Conservation (phyloP, 2,888 invertebrate species). For the Andrena bicolor region DNA sequence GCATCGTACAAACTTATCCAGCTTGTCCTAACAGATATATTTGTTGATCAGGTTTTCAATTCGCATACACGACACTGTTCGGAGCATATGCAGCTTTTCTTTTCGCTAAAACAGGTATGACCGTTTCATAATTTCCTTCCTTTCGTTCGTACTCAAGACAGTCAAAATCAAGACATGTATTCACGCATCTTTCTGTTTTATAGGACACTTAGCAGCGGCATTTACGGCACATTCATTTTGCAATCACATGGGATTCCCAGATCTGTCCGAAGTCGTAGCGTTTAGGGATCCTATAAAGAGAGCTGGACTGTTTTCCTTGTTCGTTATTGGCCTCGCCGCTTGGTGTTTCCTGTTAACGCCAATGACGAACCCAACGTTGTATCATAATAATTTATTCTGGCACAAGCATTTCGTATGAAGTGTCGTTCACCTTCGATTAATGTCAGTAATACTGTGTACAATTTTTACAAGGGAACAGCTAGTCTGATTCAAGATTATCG, state of each 20-base stretch:
- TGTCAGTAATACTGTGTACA: conserved; percentile 31
- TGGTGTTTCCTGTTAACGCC: conserved; percentile 93
- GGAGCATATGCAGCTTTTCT: conserved; percentile 97
- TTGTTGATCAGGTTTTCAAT: conserved; percentile 91
- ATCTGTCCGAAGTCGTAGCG: conserved; percentile 90
- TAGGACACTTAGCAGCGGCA: conserved; percentile 95
- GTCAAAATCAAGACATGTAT: background rate
- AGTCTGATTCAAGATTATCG: conserved; percentile 29
- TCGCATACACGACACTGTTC: conserved; percentile 96
- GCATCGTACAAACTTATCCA: conserved; percentile 51
- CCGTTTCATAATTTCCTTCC: background rate
- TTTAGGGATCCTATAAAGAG: conserved; percentile 87
- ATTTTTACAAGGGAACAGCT: conserved; percentile 38
- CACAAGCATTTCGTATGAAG: conserved; percentile 75
- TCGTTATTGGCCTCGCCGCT: conserved; percentile 90
- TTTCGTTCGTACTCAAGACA: conserved; percentile 17
- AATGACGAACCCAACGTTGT: conserved; percentile 90
- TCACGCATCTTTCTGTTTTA: background rate
- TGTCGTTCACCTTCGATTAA: conserved; percentile 27
- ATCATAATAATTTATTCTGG: conserved; percentile 88
- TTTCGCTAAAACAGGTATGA: conserved; percentile 92
- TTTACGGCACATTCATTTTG: conserved; percentile 97
- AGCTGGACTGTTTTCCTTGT: conserved; percentile 88
- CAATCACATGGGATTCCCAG: conserved; percentile 98
- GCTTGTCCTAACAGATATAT: conserved; percentile 7